Percentiles rank a stretch among this genome's conserved stretches.
These are phyloP conservation scores for Mirounga angustirostris DNA, from an alignment of 2,113 vertebrate genomes.

Conservation along the genomic window DNA sequence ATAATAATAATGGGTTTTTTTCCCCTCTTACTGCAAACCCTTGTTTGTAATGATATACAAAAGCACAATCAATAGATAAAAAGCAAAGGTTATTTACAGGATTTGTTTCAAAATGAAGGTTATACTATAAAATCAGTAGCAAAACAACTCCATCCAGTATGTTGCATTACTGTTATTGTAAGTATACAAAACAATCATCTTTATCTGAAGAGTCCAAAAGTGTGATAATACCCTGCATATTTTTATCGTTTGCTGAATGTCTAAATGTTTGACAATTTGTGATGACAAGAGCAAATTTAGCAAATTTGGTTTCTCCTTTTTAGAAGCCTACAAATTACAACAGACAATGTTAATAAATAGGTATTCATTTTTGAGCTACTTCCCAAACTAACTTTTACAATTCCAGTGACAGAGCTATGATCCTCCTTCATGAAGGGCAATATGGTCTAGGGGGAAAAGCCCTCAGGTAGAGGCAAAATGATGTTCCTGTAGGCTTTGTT, in stretches of 20 bases:
- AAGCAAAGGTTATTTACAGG: neutral
- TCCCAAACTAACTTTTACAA: neutral
- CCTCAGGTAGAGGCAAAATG: neutral
- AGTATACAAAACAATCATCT: neutral
- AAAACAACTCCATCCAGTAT: neutral
- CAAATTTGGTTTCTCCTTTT: neutral
- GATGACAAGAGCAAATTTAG: neutral
- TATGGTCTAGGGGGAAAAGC: neutral
- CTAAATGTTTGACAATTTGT: neutral
- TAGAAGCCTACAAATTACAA: neutral
- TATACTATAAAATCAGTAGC: neutral
- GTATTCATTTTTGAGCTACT: neutral
- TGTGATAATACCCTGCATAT: neutral
- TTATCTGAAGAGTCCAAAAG: neutral
- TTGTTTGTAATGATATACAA: neutral
- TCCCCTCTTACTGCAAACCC: neutral
- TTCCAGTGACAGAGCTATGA: neutral
- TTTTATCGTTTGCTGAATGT: neutral
- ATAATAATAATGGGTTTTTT: neutral
- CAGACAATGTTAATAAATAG: neutral
- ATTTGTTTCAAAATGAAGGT: neutral
- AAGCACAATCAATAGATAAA: neutral
- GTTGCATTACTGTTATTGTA: neutral
- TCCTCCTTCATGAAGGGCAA: neutral
- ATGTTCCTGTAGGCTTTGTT: neutral